These are phyloP conservation scores for Rynchops niger DNA, from an alignment of 2,113 vertebrate species.

Conservation along the genomic window DNA sequence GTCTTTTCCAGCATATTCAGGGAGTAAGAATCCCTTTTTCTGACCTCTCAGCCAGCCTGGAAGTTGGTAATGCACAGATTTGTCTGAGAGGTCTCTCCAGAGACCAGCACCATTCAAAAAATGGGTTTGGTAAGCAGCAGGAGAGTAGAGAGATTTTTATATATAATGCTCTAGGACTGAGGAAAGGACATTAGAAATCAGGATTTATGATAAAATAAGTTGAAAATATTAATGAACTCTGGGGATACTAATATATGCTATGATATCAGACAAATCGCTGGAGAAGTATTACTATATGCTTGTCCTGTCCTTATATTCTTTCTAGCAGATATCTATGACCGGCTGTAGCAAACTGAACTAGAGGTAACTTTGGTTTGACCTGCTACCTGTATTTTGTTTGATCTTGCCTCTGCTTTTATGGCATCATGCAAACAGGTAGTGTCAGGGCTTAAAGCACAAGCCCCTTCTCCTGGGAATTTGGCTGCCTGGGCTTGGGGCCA, in stretches of 20 bases:
- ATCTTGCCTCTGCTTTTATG: background rate
- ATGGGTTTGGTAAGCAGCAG: background rate
- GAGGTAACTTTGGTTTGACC: background rate
- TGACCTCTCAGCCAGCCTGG: background rate
- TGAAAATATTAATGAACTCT: background rate
- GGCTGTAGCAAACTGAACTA: background rate
- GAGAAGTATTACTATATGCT: background rate
- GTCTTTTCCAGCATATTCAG: background rate
- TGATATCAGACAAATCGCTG: background rate
- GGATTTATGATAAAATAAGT: background rate
- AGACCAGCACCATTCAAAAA: background rate
- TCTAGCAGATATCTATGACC: background rate
- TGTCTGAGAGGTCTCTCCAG: background rate
- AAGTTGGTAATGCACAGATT: background rate
- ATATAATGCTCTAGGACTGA: background rate
- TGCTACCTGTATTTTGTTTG: background rate
- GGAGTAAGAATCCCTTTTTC: background rate
- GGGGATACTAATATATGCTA: background rate
- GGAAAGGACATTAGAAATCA: background rate
- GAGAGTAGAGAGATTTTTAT: background rate
- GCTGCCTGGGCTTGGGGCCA: background rate
- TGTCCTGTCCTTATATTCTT: background rate
- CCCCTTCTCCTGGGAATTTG: background rate
- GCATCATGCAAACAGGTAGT: background rate
- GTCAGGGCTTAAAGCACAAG: background rate